Conservation (phyloP, 2,888 invertebrate genomes). For the Tanypteryx hageni region DNA sequence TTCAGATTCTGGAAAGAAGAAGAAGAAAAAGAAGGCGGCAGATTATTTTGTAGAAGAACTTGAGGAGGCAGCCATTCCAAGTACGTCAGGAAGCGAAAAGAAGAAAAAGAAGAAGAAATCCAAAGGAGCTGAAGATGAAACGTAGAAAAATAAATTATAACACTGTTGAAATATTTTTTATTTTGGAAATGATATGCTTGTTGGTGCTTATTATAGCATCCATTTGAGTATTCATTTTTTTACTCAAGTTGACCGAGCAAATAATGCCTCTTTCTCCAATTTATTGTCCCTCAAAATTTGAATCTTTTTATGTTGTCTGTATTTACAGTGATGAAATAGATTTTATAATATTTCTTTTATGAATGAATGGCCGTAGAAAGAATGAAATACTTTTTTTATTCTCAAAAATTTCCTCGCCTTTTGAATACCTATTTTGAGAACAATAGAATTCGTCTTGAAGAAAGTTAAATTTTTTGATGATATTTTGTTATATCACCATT, state of each 20-base stretch:
- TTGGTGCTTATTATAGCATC: background rate
- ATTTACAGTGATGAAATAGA: too few relatives aligned
- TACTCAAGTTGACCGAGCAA: background rate
- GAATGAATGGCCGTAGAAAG: too few relatives aligned
- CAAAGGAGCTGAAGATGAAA: conserved; percentile 20
- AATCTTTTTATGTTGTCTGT: too few relatives aligned
- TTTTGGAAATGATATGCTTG: too few relatives aligned
- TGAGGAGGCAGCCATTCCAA: background rate
- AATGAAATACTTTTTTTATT: too few relatives aligned
- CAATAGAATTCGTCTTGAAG: too few relatives aligned
- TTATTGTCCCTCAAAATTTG: background rate
- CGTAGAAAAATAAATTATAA: background rate
- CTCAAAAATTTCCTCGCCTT: too few relatives aligned
- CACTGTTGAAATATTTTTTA: background rate
- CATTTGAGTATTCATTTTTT: background rate
- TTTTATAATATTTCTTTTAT: too few relatives aligned
- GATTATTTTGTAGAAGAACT: conserved; percentile 65
- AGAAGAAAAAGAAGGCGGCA: conserved; percentile 69
- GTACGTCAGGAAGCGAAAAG: conserved; percentile 75
- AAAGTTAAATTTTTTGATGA: too few relatives aligned
- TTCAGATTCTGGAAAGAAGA: conserved; percentile 66
- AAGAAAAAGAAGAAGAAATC: conserved; percentile 76
- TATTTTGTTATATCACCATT: too few relatives aligned
- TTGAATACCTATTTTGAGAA: too few relatives aligned
- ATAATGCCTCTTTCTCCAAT: background rate